A percentile compares a stretch with the other conserved stretches of the same genome.
phyloP scores from a whole-genome alignment of 2,797 vertebrate species.

The Gephyroberyx darwinii region DNA sequence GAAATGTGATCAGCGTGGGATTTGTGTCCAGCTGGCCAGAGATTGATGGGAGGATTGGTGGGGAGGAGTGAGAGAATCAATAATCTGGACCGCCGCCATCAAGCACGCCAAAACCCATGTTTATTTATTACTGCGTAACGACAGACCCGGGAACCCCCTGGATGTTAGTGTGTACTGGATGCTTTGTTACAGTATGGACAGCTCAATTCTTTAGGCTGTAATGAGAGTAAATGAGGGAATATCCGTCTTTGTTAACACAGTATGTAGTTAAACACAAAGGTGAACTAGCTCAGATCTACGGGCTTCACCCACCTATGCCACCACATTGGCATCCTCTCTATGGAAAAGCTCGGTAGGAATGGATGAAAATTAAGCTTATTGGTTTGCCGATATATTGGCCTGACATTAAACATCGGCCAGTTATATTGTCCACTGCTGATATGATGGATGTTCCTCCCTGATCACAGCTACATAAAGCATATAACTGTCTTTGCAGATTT shows the following conservation, averaged over 20 bases:
- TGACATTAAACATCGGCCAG: slow-evolving; percentile 6
- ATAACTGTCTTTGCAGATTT: too few species aligned
- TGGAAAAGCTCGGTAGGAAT: too few species aligned
- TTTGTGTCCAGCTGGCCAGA: slow-evolving; percentile 46
- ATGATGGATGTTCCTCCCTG: background rate
- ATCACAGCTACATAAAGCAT: too few species aligned
- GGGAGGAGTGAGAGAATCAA: slow-evolving; percentile 45
- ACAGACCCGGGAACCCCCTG: slow-evolving; percentile 1
- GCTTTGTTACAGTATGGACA: slow-evolving; percentile 12
- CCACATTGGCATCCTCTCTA: slow-evolving; percentile 20
- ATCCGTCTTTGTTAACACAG: background rate
- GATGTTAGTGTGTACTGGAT: background rate
- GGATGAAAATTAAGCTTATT: too few species aligned
- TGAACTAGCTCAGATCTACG: slow-evolving; percentile 37
- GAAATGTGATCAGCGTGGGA: slow-evolving; percentile 51
- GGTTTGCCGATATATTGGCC: background rate
- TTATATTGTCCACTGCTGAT: background rate
- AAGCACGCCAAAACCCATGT: slow-evolving; percentile 2
- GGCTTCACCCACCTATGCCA: slow-evolving; percentile 3
- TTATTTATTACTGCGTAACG: slow-evolving; percentile 16
- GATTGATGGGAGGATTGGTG: slow-evolving; percentile 25
- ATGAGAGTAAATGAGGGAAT: slow-evolving; percentile 10
- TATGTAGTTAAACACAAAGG: slow-evolving; percentile 43
- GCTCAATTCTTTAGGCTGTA: background rate
- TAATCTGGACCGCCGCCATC: slow-evolving; percentile 24